Evolutionary conservation across 2,888 invertebrate species (phyloP).

Genomic region (Schrankia costaestrigalis): DNA sequence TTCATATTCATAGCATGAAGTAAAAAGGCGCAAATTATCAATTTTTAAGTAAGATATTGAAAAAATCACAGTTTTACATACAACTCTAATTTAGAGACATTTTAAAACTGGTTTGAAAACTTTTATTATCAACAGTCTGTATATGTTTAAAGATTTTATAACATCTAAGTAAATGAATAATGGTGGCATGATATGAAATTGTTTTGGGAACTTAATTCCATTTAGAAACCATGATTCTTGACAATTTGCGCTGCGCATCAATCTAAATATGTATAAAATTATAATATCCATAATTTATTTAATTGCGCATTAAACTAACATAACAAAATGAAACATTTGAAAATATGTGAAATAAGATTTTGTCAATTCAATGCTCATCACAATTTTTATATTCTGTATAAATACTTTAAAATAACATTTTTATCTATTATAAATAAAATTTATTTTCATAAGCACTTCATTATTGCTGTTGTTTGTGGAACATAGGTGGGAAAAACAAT

Average conservation of each 20-base stretch:
- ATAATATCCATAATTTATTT: constrained; percentile 36
- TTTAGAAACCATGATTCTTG: constrained; percentile 57
- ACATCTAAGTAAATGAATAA: constrained; percentile 60
- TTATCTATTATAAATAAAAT: constrained; percentile 27
- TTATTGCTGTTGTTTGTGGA: constrained; percentile 37
- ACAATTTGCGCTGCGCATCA: constrained; percentile 45
- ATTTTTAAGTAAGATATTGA: constrained; percentile 69
- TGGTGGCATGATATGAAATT: constrained; percentile 42
- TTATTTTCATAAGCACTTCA: constrained; percentile 33
- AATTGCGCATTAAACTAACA: constrained; percentile 30
- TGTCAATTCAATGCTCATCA: constrained; percentile 67
- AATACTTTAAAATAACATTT: constrained; percentile 30
- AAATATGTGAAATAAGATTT: constrained; percentile 75
- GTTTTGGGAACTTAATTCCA: constrained; percentile 79
- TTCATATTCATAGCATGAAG: constrained; percentile 75
- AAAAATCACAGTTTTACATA: constrained; percentile 57
- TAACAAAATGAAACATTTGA: constrained; percentile 68
- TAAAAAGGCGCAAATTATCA: constrained; percentile 74
- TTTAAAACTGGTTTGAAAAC: constrained; percentile 48
- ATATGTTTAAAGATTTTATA: constrained; percentile 55
- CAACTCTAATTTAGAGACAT: constrained; percentile 64
- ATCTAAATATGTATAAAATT: constrained; percentile 33
- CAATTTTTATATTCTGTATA: constrained; percentile 44
- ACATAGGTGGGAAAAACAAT: constrained; percentile 29
- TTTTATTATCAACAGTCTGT: constrained; percentile 54